Percentiles rank a stretch among this genome's conserved stretches.
Conservation (phyloP, 1,140 invertebrate genomes). For the Phymorhynchus buccinoides region DNA sequence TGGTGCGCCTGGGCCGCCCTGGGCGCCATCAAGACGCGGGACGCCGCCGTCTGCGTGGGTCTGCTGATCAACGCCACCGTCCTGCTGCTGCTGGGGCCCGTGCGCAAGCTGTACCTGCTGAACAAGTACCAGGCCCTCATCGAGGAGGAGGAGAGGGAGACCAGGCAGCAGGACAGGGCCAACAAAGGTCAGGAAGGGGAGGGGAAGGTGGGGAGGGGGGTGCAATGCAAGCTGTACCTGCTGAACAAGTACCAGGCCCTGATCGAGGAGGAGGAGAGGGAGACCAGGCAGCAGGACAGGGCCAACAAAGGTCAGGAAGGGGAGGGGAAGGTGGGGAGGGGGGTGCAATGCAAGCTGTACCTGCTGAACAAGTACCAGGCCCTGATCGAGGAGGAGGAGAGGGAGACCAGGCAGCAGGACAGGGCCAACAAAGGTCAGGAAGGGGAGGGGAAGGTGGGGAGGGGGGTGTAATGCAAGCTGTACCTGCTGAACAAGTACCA, state of each 20-base stretch:
- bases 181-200: conserved; percentile 47
- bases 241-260: neutral
- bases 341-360: neutral
- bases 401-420: no score
- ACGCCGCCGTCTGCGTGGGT: conserved; percentile 70
- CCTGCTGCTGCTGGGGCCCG: conserved; percentile 69
- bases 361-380: no score
- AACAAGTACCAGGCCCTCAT: conserved; percentile 61
- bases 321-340: neutral
- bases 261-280: neutral
- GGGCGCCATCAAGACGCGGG: conserved; percentile 65
- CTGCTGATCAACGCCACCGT: conserved; percentile 70
- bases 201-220: neutral
- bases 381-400: no score
- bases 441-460: no score
- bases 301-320: no score
- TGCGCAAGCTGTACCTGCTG: conserved; percentile 72
- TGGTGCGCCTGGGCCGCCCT: conserved; percentile 73
- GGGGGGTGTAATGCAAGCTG: no score
- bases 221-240: neutral
- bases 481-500: no score
- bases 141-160: conserved; percentile 59
- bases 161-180: conserved; percentile 28
- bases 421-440: no score
- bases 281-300: no score